Conservation (phyloP, 1,140 invertebrate genomes). For the Parapsyche elsis region DNA sequence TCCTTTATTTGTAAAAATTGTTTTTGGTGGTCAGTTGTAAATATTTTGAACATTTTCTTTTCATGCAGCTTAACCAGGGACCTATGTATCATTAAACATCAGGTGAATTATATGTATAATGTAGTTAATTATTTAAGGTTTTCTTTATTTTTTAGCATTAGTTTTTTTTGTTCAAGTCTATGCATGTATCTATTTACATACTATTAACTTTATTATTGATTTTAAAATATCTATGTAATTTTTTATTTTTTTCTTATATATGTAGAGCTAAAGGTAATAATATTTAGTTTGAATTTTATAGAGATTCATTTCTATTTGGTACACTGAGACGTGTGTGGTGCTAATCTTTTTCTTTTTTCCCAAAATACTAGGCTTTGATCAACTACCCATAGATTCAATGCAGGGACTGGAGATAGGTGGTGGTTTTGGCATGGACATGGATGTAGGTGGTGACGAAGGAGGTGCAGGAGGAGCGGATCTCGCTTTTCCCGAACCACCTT, state of each 20-base stretch:
- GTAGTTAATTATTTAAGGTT: neutral
- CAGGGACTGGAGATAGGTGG: slow-evolving; percentile 92
- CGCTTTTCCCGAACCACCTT: slow-evolving; percentile 85
- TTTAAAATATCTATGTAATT: too few relatives aligned
- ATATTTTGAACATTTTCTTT: slow-evolving; percentile 57
- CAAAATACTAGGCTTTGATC: slow-evolving; percentile 86
- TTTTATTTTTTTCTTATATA: too few relatives aligned
- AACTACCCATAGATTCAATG: slow-evolving; percentile 97
- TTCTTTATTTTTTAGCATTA: neutral
- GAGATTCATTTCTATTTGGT: too few relatives aligned
- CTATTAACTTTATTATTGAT: too few relatives aligned
- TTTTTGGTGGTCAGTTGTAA: neutral
- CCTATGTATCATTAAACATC: slow-evolving; percentile 68
- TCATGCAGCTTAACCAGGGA: slow-evolving; percentile 70
- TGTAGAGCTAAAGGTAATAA: too few relatives aligned
- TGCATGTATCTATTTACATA: neutral
- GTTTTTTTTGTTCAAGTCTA: neutral
- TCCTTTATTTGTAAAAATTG: neutral
- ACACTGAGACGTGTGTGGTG: neutral
- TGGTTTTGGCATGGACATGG: slow-evolving; percentile 85
- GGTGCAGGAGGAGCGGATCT: slow-evolving; percentile 86
- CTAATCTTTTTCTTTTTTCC: slow-evolving; percentile 34
- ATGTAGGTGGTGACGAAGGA: slow-evolving; percentile 79
- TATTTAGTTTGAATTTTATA: too few relatives aligned
- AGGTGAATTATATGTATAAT: slow-evolving; percentile 1